Base-by-base conservation (phyloP, 2,797 vertebrate species). In the Epinephelus malabaricus region DNA sequence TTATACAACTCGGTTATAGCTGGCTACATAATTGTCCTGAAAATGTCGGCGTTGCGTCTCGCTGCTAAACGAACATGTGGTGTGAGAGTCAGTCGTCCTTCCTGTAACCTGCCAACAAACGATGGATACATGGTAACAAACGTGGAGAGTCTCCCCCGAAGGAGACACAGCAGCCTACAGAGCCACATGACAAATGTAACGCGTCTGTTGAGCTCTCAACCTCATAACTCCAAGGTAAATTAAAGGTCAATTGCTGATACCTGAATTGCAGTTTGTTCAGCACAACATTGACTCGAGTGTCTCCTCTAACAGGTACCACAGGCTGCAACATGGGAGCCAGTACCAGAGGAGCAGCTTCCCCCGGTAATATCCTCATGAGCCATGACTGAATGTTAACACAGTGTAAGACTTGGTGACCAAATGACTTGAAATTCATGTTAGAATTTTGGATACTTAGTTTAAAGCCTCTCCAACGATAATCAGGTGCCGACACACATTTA, bases 281-380 rank as follows among this genome's bases (percentile, higher is more conserved):
- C 30, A 54, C 2, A 43, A 9, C 3, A 2, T 5, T 12, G 15
- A 25, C 21, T 1, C 55, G 2, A 21, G 4, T 23, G n/a, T 80
- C 18, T 66, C 18, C 21, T 81, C 23, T 27, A 2, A 11, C 46
- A 96, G 96, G 91, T 96, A 15, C 95, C 95, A 25, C 40, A 76
- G 66, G 76, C 5, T 51, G 58, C 95, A 58, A 94, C 95, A 53
- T 96, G 95, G 95, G 83, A 95, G 23, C 86, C 90, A 30, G 79
- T 93, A 45, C 9, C 69, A 73, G 94, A 94, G 4, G 84, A 82
- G 6, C 92, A 91, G 19, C 93, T 95, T 70, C 93, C 95, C 3
- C 82, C 69, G 87, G 96, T 96, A 93, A 73, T 14, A 18, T 27
- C 1, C 17, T 43, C 40, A 43, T 43, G 40, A 43, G 40, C 69